Base-by-base conservation (phyloP, 2,888 invertebrate species). In the Agonopterix subpropinquella region DNA sequence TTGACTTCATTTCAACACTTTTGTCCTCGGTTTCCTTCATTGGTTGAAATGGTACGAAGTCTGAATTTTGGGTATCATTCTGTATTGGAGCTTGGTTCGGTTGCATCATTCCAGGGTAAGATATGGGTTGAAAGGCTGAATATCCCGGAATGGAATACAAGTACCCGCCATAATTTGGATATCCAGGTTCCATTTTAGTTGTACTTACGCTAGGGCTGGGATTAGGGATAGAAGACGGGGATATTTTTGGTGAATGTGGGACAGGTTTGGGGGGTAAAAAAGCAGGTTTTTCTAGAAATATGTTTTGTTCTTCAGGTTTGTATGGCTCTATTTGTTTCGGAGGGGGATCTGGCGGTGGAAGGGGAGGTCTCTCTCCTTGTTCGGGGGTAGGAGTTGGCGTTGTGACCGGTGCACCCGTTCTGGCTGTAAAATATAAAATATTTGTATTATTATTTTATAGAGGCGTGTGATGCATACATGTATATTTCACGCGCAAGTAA, bases 181-280 rank as follows among this genome's bases (percentile, higher is more conserved):
- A 85, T 0, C 76, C 76, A 42, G 73, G 51, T 45, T 85, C 85
- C n/a, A 68, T 61, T 47, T 66, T 80, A 1, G 74, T 78, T 0
- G 80, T 73, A 8, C 77, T 75, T 0, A 81, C 75, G 44, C 85
- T 88, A 1, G 89, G 88, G 50, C 70, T 89, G 1, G 89, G 87
- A 48, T 82, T 89, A 0, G 89, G 86, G 43, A 88, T 88, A 0
- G 89, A 89, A 1, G 89, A 89, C 3, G 87, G 89, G 0, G 89
- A 84, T 53, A 89, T 89, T 62, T 81, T 87, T 15, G 83, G 77
- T 1, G 82, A 79, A 56, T 85, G 80, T 1, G 79, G 66, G 36
- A 84, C 66, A 0, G 81, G 71, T 62, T 83, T 86, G 0, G 77
- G 62, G 11, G 73, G 69, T 39, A 77, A 11, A 49, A 77, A 82